Conservation (phyloP, 2,113 vertebrate species). For the Saccopteryx bilineata region DNA sequence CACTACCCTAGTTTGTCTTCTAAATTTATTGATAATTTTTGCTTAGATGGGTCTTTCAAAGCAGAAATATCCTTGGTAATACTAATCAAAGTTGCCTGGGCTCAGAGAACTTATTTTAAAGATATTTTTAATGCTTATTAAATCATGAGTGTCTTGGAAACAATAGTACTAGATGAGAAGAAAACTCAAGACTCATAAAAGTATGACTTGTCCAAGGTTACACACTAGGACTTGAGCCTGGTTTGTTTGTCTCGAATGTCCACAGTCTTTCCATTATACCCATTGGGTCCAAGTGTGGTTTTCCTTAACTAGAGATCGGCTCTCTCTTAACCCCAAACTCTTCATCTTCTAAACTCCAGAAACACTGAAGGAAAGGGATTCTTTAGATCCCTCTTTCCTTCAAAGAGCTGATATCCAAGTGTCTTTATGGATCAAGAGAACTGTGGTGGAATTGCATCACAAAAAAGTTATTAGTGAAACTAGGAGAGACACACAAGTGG, state of each 20-base stretch:
- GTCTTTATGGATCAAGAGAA: neutral
- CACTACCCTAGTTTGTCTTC: neutral
- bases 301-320: neutral
- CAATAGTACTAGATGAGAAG: neutral
- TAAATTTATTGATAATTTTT: slow-evolving; percentile 42
- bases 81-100: neutral
- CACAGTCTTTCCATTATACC: neutral
- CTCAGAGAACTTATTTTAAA: neutral
- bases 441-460: neutral
- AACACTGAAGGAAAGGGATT: neutral
- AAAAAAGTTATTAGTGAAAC: slow-evolving; percentile 15
- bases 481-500: neutral
- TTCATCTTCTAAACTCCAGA: slow-evolving; percentile 1
- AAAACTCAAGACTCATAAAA: neutral
- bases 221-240: neutral
- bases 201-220: slow-evolving; percentile 35
- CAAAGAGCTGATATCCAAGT: neutral
- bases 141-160: slow-evolving; percentile 30
- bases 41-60: slow-evolving; percentile 28
- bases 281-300: neutral
- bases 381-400: neutral
- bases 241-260: neutral
- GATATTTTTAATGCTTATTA: slow-evolving; percentile 27
- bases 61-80: neutral
- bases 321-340: neutral